Evolutionary conservation across 2,797 vertebrate genomes (phyloP), one percentile per base, ranked within the genome.

Genomic region (Coendou prehensilis): DNA sequence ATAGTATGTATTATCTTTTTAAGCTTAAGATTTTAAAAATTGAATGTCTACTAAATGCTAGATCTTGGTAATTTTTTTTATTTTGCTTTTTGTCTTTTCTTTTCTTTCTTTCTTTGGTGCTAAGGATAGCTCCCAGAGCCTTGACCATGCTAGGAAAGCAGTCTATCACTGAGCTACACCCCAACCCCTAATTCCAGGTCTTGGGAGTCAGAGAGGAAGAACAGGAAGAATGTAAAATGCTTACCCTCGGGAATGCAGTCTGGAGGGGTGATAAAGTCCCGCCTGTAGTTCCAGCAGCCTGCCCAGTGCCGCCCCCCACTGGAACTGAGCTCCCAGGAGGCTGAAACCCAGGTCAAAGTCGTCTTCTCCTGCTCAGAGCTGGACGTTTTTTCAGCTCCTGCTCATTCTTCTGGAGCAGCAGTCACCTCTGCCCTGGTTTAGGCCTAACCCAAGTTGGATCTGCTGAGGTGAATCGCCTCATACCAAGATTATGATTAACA

Each of bases 401-500:
- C 2, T 88, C 45, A 73, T 7, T 71, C 54, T 7, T 26, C 47
- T 59, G 64, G 30, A 84, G 71, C 73, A 69, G 33, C 6, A 67
- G 30, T 94, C 73, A 92, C 86, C 47, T 96, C 80, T 96, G 28
- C 63, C 59, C 91, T 96, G 71, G 73, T 95, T 95, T 71, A 87
- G n/a, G 88, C 57, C 78, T 41, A 79, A 91, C 80, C 50, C 83
- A 93, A 71, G 63, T 41, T 81, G 63, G 75, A 47, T 92, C 69
- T 71, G 41, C 63, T 41, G 54, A 82, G 28, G 41, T 59, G 81
- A 93, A 91, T 90, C 54, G 88, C 80, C 56, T 97, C 94, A 90
- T 94, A 22, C 41, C 54, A 56, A 75, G 89, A n/a, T 94, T 94
- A 93, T 95, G 67, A 71, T 95, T 87, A 95, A 96, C 82, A 94